A percentile compares a stretch with the other conserved stretches of the same genome.
These are phyloP conservation scores for Leuctra nigra DNA, from an alignment of 2,888 invertebrate species.

Conservation along the genomic window DNA sequence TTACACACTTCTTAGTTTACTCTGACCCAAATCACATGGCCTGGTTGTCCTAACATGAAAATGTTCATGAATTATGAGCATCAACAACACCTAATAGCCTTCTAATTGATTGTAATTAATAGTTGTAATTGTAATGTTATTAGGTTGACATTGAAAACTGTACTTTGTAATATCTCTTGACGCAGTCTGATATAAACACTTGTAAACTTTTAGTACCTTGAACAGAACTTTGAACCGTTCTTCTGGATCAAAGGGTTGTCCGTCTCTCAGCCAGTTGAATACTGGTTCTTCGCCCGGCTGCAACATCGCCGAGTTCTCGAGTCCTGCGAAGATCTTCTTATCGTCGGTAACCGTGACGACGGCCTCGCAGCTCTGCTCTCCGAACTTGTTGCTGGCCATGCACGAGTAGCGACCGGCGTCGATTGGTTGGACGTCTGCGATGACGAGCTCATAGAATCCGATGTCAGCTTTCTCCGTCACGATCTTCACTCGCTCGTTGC, in stretches of 20 bases:
- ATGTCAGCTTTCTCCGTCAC: conserved; percentile 67
- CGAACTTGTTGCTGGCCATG: conserved; percentile 73
- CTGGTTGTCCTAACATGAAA: too few relatives aligned
- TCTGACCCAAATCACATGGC: too few relatives aligned
- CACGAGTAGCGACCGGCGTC: conserved; percentile 84
- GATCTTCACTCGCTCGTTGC: conserved; percentile 61
- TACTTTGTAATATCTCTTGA: too few relatives aligned
- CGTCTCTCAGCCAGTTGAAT: conserved; percentile 83
- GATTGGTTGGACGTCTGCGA: conserved; percentile 65
- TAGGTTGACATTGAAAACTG: too few relatives aligned
- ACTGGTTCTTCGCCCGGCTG: conserved; percentile 66
- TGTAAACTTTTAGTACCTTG: conserved; percentile 38
- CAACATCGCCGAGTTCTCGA: conserved; percentile 59
- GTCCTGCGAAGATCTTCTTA: conserved; percentile 75
- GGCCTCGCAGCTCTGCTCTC: conserved; percentile 69
- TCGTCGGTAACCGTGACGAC: conserved; percentile 75
- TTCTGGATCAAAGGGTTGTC: conserved; percentile 78
- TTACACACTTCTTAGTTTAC: too few relatives aligned
- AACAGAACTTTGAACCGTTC: conserved; percentile 87
- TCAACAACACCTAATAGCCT: too few relatives aligned
- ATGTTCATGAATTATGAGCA: too few relatives aligned
- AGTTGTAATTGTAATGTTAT: too few relatives aligned
- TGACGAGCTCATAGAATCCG: conserved; percentile 83
- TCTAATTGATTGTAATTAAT: too few relatives aligned
- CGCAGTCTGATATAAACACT: too few relatives aligned